Conservation (phyloP, 2,113 vertebrate genomes). For the Plestiodon gilberti region DNA sequence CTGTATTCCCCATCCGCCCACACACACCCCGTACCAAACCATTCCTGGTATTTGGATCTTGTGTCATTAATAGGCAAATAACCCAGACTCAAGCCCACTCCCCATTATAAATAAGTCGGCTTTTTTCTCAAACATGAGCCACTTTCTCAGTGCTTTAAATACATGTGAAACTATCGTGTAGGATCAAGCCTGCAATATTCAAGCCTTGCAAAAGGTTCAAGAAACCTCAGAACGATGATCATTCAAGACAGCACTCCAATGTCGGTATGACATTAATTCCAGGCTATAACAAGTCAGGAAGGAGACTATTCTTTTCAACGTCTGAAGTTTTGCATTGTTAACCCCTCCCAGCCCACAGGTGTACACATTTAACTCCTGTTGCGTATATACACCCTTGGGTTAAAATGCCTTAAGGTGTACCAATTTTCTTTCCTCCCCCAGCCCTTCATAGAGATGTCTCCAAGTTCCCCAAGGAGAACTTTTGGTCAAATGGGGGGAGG, state of each 20-base stretch:
- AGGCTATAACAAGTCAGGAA: background rate
- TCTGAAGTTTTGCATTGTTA: background rate
- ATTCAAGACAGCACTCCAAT: background rate
- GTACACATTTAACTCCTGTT: too few relatives aligned
- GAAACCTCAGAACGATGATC: background rate
- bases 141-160: background rate
- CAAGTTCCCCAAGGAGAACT: too few relatives aligned
- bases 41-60: conserved; percentile 32
- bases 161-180: too few relatives aligned
- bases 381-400: too few relatives aligned
- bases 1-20: conserved; percentile 76
- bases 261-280: background rate
- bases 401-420: fast-evolving
- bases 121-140: background rate
- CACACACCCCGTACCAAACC: conserved; percentile 8
- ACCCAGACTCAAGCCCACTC: background rate
- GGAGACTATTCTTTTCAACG: background rate
- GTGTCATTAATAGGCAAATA: background rate
- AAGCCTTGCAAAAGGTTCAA: background rate
- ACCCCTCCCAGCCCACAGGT: too few relatives aligned
- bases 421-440: background rate
- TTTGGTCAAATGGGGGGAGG: too few relatives aligned
- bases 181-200: background rate
- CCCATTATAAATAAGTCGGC: background rate
- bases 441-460: background rate